Base-by-base conservation (phyloP, 2,888 invertebrate species). In the Eupithecia tripunctaria region DNA sequence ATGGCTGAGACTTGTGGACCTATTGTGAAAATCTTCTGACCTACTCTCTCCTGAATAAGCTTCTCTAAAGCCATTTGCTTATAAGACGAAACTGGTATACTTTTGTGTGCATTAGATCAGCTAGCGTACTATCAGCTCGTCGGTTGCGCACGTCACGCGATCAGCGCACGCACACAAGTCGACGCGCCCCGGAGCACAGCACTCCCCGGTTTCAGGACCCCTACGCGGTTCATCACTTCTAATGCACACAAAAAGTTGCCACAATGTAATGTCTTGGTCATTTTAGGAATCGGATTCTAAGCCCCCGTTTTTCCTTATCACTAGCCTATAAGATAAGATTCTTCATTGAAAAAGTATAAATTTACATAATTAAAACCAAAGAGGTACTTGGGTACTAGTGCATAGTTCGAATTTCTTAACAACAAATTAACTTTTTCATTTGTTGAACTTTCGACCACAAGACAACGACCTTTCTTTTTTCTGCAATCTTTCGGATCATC, bases 181-280 rank as follows among this genome's bases (percentile, higher is more conserved):
- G 77, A 21, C 76, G 51, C 81, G 85, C 76, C 88, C 93, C 93
- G 91, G 91, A 89, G 91, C 91, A 94, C 94, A 94, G 84, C 70
- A 81, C 63, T 85, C 90, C 88, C 91, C 90, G 91, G 92, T 85
- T 94, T 94, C 94, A 88, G 94, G 93, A 94, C 94, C 93, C 94
- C 94, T 94, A 94, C 94, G 93, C 93, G 78, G 75, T 89, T 94
- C 93, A 92, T 93, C 93, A 78, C 79, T 80, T 87, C 88, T 87
- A 84, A 76, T 51, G 60, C 43, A 51, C 15, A 27, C 66, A 66
- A 27, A 47, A 47, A 43, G 2, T n/a, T 8, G 7, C 0, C 21
- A 21, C 51, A 43, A 7, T 43, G 14, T 6, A 1, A 18, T 18
- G 43, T 43, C 43, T 18, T 4, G 18, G 7, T n/a, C 7, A 43